Conservation (phyloP, 2,113 vertebrate species). For the Danionella cerebrum region DNA sequence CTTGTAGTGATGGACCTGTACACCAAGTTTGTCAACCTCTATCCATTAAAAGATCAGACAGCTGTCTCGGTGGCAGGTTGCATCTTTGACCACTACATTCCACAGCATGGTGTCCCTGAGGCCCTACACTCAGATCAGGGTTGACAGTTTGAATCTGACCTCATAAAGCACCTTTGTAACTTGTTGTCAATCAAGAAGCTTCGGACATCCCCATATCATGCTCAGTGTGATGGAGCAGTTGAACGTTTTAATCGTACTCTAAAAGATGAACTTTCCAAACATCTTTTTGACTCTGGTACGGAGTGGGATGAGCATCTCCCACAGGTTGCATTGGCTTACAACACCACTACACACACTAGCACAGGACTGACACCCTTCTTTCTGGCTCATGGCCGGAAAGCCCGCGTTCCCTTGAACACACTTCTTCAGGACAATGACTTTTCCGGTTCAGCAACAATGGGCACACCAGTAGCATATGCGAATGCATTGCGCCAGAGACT, state of each 20-base stretch:
- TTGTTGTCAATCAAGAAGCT: slow-evolving; percentile 5
- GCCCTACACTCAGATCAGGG: background rate
- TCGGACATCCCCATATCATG: background rate
- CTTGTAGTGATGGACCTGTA: background rate
- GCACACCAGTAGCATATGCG: background rate
- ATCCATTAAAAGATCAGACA: background rate
- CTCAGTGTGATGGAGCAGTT: background rate
- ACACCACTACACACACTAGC: slow-evolving; percentile 3
- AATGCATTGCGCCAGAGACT: background rate
- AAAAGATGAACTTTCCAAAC: slow-evolving; percentile 8
- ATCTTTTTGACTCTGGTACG: background rate
- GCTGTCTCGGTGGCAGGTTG: background rate
- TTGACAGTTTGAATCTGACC: background rate
- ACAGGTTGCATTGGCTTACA: slow-evolving; percentile 7
- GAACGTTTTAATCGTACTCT: background rate
- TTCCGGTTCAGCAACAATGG: background rate
- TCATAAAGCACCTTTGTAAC: background rate
- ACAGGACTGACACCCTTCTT: slow-evolving; percentile 8
- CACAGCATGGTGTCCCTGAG: background rate
- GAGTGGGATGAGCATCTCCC: slow-evolving; percentile 20
- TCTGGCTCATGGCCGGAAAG: background rate
- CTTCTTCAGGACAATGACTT: background rate
- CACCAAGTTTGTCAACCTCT: background rate
- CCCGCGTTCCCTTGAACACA: background rate
- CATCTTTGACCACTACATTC: background rate